Conservation (phyloP, 2,888 invertebrate species). For the Plemyria rubiginata region DNA sequence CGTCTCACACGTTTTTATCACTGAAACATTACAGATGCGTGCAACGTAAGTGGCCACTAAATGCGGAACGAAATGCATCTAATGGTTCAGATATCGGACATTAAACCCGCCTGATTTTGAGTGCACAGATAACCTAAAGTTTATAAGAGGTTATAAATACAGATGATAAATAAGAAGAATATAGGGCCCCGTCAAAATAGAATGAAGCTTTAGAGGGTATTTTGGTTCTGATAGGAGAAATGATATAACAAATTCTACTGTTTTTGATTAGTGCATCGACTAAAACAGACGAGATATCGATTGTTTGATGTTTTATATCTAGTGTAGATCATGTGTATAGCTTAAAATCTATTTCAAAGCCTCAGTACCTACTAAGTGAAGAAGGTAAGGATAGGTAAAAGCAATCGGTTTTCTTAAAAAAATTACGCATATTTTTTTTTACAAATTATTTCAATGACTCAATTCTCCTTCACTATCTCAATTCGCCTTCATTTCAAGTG, state of each 20-base stretch:
- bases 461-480: too few relatives aligned
- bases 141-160: slow-evolving; percentile 55
- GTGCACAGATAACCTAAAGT: slow-evolving; percentile 66
- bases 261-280: not conserved
- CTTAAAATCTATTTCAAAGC: too few relatives aligned
- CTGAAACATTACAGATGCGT: slow-evolving; percentile 64
- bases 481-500: too few relatives aligned
- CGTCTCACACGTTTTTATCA: slow-evolving; percentile 67
- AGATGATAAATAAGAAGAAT: slow-evolving; percentile 25
- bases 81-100: slow-evolving; percentile 66
- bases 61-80: slow-evolving; percentile 53
- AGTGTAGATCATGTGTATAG: too few relatives aligned
- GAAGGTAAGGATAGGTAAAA: too few relatives aligned
- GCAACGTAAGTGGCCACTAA: slow-evolving; percentile 61
- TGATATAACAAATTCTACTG: not conserved
- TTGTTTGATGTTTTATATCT: not conserved
- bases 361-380: too few relatives aligned
- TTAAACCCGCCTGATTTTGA: slow-evolving; percentile 67
- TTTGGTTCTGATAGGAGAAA: not conserved
- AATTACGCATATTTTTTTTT: too few relatives aligned
- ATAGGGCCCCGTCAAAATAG: slow-evolving; percentile 36
- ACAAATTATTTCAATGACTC: too few relatives aligned
- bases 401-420: too few relatives aligned
- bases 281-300: not conserved
- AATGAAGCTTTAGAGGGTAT: slow-evolving; percentile 20